Conservation (phyloP, 2,113 vertebrate species). For the Pelecanoides urinatrix region DNA sequence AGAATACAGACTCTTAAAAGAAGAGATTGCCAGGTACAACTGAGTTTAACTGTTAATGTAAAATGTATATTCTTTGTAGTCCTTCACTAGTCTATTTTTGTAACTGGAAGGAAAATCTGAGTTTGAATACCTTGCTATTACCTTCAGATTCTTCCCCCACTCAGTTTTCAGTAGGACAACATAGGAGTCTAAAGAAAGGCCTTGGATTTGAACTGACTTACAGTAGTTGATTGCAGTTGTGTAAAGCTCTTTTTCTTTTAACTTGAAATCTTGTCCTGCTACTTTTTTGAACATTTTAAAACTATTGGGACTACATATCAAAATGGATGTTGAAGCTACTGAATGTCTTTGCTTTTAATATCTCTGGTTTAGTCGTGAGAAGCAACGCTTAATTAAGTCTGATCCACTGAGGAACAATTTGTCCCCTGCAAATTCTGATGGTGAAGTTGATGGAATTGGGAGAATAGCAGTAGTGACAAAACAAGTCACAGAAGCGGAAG, state of each 20-base stretch:
- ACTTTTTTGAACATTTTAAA: neutral
- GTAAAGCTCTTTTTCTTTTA: neutral
- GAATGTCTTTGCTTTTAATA: neutral
- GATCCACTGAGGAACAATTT: constrained; percentile 65
- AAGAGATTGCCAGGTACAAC: constrained; percentile 88
- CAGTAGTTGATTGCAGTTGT: neutral
- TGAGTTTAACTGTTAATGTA: neutral
- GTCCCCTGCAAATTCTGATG: constrained; percentile 73
- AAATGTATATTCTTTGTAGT: neutral
- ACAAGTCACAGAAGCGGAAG: constrained; percentile 82
- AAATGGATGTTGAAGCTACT: neutral
- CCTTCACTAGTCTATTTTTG: neutral
- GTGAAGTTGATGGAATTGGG: constrained; percentile 71
- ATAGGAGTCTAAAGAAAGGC: neutral
- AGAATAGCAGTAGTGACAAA: constrained; percentile 76
- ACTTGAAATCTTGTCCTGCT: neutral
- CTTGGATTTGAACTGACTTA: neutral
- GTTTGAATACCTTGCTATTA: neutral
- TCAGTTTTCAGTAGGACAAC: neutral
- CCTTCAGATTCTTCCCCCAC: neutral
- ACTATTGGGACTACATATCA: neutral
- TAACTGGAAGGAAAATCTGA: neutral
- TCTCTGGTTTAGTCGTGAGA: constrained; percentile 81
- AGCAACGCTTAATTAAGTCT: constrained; percentile 82
- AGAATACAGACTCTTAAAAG: constrained; percentile 87